phyloP scores from a whole-genome alignment of 1,140 invertebrate genomes.

The Listronotus bonariensis region DNA sequence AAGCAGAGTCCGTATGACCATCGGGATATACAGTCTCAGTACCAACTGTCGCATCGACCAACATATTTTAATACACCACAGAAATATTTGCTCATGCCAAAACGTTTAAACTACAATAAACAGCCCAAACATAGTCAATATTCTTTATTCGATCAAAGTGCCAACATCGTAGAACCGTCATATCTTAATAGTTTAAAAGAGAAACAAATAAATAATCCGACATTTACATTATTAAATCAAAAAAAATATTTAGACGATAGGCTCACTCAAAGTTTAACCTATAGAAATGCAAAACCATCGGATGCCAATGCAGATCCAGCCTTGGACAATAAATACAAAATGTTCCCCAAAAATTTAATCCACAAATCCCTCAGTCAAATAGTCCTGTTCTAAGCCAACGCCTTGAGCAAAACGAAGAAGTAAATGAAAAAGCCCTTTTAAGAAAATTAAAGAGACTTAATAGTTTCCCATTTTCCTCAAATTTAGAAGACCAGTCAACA shows the following conservation, averaged over 20 bases:
- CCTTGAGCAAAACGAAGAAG: neutral
- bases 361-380: neutral
- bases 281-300: too few species aligned
- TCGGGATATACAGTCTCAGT: too few species aligned
- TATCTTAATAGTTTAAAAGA: too few species aligned
- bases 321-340: too few species aligned
- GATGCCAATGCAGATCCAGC: too few species aligned
- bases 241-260: too few species aligned
- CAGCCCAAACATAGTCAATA: neutral
- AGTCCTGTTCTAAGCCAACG: neutral
- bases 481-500: conserved; percentile 31
- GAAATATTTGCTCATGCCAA: neutral
- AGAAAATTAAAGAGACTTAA: conserved; percentile 37
- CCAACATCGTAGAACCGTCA: too few species aligned
- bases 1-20: neutral
- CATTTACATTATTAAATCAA: too few species aligned
- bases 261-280: too few species aligned
- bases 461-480: conserved; percentile 6
- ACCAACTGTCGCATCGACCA: too few species aligned
- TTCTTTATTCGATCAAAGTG: neutral
- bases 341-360: neutral
- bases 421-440: conserved; percentile 25
- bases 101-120: too few species aligned
- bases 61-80: neutral
- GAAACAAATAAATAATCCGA: too few species aligned